phyloP scores from a whole-genome alignment of 2,888 invertebrate species.

The Cataglyphis altisquamis region DNA sequence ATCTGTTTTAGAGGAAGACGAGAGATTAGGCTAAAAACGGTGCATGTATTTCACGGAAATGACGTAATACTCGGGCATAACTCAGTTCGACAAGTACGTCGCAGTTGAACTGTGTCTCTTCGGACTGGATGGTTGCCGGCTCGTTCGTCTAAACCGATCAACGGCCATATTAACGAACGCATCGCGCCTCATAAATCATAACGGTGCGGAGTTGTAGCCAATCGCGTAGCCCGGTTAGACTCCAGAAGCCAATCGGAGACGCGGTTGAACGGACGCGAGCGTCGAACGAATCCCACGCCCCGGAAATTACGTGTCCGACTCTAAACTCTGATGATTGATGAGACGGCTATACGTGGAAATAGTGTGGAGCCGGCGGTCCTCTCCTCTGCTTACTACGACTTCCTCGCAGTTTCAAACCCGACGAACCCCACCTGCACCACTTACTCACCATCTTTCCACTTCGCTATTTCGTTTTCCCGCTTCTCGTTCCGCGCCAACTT shows the following conservation, averaged over 20 bases:
- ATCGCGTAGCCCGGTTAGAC: constrained; percentile 76
- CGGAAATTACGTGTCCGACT: constrained; percentile 86
- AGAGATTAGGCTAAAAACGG: constrained; percentile 19
- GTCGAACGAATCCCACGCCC: constrained; percentile 85
- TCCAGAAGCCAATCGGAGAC: constrained; percentile 76
- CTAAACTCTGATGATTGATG: constrained; percentile 86
- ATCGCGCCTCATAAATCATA: constrained; percentile 81
- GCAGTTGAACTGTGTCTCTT: constrained; percentile 62
- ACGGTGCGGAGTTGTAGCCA: constrained; percentile 72
- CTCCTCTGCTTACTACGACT: constrained; percentile 47
- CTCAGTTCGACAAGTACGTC: constrained; percentile 55
- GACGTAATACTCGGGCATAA: constrained; percentile 60
- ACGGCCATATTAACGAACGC: constrained; percentile 80
- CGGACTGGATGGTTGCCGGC: constrained; percentile 41
- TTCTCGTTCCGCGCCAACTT: constrained; percentile 28
- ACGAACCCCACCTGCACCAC: not conserved
- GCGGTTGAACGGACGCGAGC: constrained; percentile 76
- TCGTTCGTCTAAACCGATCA: constrained; percentile 74
- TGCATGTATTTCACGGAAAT: constrained; percentile 24
- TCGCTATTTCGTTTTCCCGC: constrained; percentile 43
- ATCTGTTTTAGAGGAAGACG: not conserved
- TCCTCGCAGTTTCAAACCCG: constrained; percentile 50
- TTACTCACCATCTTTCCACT: constrained; percentile 38
- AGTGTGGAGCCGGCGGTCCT: constrained; percentile 55
- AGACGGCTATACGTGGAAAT: constrained; percentile 77